Percentiles rank a stretch among this genome's conserved stretches.
These are phyloP conservation scores for Sylvilagus floridanus DNA, from an alignment of 2,797 vertebrate species.

Conservation along the genomic window DNA sequence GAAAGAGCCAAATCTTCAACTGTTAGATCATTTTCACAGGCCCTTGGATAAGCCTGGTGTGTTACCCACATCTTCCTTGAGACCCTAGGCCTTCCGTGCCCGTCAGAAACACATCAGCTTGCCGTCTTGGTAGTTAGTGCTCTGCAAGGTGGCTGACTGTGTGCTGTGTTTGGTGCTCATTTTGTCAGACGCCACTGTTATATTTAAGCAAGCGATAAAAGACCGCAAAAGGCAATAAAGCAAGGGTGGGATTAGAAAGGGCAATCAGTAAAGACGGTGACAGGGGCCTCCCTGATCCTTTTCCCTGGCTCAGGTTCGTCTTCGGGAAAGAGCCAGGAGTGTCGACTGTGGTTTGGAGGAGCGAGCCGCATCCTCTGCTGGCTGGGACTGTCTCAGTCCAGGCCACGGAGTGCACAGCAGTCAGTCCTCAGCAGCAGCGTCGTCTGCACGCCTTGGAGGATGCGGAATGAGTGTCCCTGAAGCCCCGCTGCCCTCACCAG, in stretches of 20 bases:
- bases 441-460: not conserved
- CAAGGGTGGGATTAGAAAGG: not conserved
- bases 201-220: not conserved
- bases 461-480: not conserved
- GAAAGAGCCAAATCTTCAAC: not conserved
- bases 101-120: not conserved
- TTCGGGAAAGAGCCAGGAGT: not conserved
- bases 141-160: not conserved
- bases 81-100: not conserved
- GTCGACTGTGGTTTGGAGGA: not conserved
- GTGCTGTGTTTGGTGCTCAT: not conserved
- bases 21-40: not conserved
- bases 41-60: rapidly evolving
- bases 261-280: not conserved
- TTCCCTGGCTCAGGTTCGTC: not conserved
- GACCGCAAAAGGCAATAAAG: not conserved
- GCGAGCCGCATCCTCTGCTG: rapidly evolving
- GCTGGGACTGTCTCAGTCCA: not conserved
- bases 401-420: not conserved
- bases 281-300: not conserved
- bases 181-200: not conserved
- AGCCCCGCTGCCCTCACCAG: not conserved
- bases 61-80: not conserved
- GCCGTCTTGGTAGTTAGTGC: not conserved
- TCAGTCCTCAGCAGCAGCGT: not conserved